These are phyloP conservation scores for Cyprinodon variegatus DNA, from an alignment of 2,113 vertebrate species.

Conservation along the genomic window DNA sequence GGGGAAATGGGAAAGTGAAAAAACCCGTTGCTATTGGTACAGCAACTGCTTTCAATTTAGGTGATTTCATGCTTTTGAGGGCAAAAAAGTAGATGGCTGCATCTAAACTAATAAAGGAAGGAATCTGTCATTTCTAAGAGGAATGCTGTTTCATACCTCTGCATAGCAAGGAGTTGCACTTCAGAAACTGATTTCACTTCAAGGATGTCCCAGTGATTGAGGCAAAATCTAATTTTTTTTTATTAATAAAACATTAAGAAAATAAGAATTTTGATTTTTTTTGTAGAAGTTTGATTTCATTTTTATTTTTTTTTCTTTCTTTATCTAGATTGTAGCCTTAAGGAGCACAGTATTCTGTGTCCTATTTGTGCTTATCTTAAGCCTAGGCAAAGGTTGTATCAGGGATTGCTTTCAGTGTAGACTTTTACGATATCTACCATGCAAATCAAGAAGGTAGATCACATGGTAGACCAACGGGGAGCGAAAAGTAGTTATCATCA, in stretches of 20 bases:
- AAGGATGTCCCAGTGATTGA: not conserved
- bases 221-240: not conserved
- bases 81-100: constrained; percentile 8
- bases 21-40: constrained; percentile 14
- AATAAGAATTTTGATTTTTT: not conserved
- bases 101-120: constrained; percentile 12
- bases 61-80: constrained; percentile 30
- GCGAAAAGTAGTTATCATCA: too few species aligned
- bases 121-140: constrained; percentile 4
- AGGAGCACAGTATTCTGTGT: too few species aligned
- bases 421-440: too few species aligned
- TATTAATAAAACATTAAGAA: not conserved
- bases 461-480: too few species aligned
- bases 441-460: too few species aligned
- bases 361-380: too few species aligned
- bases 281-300: not conserved
- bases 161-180: not conserved
- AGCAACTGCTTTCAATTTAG: constrained; percentile 26
- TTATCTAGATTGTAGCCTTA: not conserved
- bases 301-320: not conserved
- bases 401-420: too few species aligned
- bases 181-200: not conserved
- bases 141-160: not conserved
- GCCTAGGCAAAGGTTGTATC: too few species aligned
- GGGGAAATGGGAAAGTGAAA: constrained; percentile 49